Conservation (phyloP, 2,888 invertebrate genomes). For the Drosophila anomelani region DNA sequence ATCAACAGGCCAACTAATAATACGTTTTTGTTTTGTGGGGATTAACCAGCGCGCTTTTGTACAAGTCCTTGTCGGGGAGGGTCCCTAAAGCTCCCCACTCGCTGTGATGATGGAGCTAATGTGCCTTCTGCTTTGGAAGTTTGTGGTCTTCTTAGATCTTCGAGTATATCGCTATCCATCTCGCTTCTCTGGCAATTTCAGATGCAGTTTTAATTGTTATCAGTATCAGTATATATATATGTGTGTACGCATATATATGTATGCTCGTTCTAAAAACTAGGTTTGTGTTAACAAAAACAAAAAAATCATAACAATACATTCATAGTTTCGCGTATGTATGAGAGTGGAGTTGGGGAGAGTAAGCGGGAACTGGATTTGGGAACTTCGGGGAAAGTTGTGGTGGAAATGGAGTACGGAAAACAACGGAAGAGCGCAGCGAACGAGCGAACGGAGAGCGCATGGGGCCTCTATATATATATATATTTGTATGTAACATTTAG, state of each 20-base stretch:
- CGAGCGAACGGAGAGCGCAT: slow-evolving; percentile 20
- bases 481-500: slow-evolving; percentile 41
- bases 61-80: slow-evolving; percentile 37
- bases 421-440: slow-evolving; percentile 30
- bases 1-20: slow-evolving; percentile 26
- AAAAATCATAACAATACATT: slow-evolving; percentile 74
- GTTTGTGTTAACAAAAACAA: slow-evolving; percentile 75
- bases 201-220: slow-evolving; percentile 37
- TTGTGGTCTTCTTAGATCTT: slow-evolving; percentile 22
- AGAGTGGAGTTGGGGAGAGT: slow-evolving; percentile 1
- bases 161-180: slow-evolving; percentile 17
- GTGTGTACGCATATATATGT: slow-evolving; percentile 31
- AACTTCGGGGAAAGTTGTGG: background rate
- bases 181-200: slow-evolving; percentile 34
- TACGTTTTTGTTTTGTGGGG: background rate
- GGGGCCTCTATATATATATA: slow-evolving; percentile 32
- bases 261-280: slow-evolving; percentile 62
- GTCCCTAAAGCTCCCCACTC: slow-evolving; percentile 27
- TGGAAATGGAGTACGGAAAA: slow-evolving; percentile 12
- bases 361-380: slow-evolving; percentile 3
- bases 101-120: slow-evolving; percentile 14
- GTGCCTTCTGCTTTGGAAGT: slow-evolving; percentile 36
- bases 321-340: slow-evolving; percentile 40
- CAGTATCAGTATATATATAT: slow-evolving; percentile 33
- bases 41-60: slow-evolving; percentile 19